phyloP scores from a whole-genome alignment of 2,888 invertebrate genomes.

The Watsonalla cultraria region DNA sequence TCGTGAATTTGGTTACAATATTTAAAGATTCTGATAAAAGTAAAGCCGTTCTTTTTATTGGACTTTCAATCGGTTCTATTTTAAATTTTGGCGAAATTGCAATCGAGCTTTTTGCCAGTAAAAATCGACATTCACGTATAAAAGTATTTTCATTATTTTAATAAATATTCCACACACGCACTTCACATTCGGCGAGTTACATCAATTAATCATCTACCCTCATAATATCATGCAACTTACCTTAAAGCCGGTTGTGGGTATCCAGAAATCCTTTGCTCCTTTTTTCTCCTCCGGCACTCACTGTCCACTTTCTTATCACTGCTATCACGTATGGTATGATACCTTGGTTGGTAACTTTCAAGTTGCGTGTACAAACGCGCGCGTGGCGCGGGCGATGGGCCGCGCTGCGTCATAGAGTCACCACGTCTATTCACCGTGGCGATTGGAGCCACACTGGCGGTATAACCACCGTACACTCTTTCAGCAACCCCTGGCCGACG shows the following conservation, averaged over 20 bases:
- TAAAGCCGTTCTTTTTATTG: too few species aligned
- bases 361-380: constrained; percentile 69
- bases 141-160: neutral
- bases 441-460: constrained; percentile 53
- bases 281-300: constrained; percentile 60
- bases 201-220: neutral
- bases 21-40: too few species aligned
- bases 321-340: constrained; percentile 72
- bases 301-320: constrained; percentile 71
- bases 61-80: too few species aligned
- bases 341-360: constrained; percentile 73
- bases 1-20: too few species aligned
- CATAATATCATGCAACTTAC: constrained; percentile 31
- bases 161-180: neutral
- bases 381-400: constrained; percentile 61
- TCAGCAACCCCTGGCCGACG: constrained; percentile 62
- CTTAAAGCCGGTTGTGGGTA: constrained; percentile 49
- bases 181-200: neutral
- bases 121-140: neutral
- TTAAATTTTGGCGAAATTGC: too few species aligned
- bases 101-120: too few species aligned
- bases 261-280: constrained; percentile 54
- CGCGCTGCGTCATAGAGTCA: constrained; percentile 56
- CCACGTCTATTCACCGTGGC: constrained; percentile 53
- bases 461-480: constrained; percentile 31